A percentile compares a stretch with the other conserved stretches of the same genome.
Evolutionary conservation across 2,113 vertebrate genomes (phyloP).

Genomic region (Epinephelus moara): DNA sequence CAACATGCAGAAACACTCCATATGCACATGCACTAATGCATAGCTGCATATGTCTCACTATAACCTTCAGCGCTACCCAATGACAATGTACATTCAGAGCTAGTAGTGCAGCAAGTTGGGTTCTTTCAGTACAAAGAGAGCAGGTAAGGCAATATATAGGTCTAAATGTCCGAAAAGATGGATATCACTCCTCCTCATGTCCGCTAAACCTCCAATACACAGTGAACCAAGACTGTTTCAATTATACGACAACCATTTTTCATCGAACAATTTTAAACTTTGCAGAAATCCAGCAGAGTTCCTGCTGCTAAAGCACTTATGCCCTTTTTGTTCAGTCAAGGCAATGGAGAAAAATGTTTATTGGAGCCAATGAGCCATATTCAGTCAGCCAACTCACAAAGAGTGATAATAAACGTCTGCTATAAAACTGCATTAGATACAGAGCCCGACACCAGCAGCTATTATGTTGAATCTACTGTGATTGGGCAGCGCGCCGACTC

Average conservation of each 20-base stretch:
- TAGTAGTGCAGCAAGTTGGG: background rate
- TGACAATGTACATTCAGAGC: slow-evolving; percentile 2
- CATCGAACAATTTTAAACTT: slow-evolving; percentile 25
- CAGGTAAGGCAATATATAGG: background rate
- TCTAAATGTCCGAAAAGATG: slow-evolving; percentile 12
- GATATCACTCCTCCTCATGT: slow-evolving; percentile 17
- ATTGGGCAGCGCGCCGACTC: background rate
- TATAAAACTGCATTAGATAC: slow-evolving; percentile 23
- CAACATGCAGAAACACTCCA: slow-evolving; percentile 2
- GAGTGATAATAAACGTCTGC: slow-evolving; percentile 6
- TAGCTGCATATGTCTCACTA: background rate
- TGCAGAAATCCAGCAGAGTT: slow-evolving; percentile 9
- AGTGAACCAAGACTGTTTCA: slow-evolving; percentile 9
- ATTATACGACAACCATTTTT: slow-evolving; percentile 25
- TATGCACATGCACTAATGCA: slow-evolving; percentile 23
- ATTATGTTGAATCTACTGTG: background rate
- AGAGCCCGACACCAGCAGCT: slow-evolving; percentile 18
- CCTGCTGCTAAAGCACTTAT: slow-evolving; percentile 3
- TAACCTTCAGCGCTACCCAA: slow-evolving; percentile 51
- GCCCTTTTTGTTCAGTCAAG: background rate
- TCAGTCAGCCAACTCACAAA: slow-evolving; percentile 5
- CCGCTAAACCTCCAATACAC: slow-evolving; percentile 1
- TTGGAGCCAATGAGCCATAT: slow-evolving; percentile 22
- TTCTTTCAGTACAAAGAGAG: slow-evolving; percentile 19
- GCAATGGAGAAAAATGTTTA: slow-evolving; percentile 28